These are phyloP conservation scores for Lacerta agilis DNA, from an alignment of 2,797 vertebrate genomes.

Conservation along the genomic window DNA sequence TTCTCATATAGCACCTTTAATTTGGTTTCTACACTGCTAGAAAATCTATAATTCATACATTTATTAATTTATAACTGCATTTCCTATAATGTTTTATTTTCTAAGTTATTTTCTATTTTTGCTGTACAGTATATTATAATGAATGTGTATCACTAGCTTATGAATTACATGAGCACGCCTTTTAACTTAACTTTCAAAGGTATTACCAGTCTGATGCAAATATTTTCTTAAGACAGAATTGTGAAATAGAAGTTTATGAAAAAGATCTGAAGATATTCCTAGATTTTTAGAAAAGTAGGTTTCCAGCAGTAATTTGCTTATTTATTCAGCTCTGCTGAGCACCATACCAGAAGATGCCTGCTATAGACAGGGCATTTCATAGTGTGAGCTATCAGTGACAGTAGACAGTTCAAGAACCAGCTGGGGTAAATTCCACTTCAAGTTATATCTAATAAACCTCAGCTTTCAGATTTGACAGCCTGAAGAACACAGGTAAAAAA, in stretches of 20 bases:
- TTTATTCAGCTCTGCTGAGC: neutral
- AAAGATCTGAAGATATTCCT: constrained; percentile 36
- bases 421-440: neutral
- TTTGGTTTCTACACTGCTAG: constrained; percentile 60
- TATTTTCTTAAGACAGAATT: constrained; percentile 18
- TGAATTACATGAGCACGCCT: constrained; percentile 20
- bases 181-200: constrained; percentile 54
- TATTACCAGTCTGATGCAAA: constrained; percentile 15
- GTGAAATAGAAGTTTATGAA: constrained; percentile 10
- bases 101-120: constrained; percentile 46
- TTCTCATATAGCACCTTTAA: constrained; percentile 39
- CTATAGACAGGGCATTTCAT: neutral
- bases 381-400: neutral
- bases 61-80: constrained; percentile 44
- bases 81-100: constrained; percentile 45
- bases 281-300: constrained; percentile 16
- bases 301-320: neutral
- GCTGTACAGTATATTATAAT: constrained; percentile 46
- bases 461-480: neutral
- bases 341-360: neutral
- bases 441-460: neutral
- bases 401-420: neutral
- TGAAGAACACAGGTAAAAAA: neutral
- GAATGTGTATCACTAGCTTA: neutral
- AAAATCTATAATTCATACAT: constrained; percentile 66